Base-by-base conservation (phyloP, 23 tunicate species). In the Ascidia mentula region DNA sequence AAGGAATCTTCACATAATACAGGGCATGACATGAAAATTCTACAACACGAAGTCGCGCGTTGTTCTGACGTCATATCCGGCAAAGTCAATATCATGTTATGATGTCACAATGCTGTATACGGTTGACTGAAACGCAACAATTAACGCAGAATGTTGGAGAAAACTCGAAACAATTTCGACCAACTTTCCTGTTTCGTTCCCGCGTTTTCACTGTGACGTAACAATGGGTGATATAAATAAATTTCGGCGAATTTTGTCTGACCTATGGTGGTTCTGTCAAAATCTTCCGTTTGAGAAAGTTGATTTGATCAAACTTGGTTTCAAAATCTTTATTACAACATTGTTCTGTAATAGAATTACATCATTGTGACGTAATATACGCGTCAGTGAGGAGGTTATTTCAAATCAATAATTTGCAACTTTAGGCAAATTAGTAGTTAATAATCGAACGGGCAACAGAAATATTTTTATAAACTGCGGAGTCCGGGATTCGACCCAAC, bases 11-110 rank as follows among this genome's bases (percentile, higher is more conserved):
- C n/a, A 1, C 65, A 53, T 5, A 53, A 28, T 28, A 53, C 65
- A 26, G 65, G 65, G 22, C 65, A 28, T 53, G 65, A 53, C 65
- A 9, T 53, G 12, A 53, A 9, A 26, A 42, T 15, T 42, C 53
- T 26, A 9, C 12, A 26, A 53, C 28, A 20, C 28, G 65, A 53
- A 53, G 28, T 15, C 22, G 65, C 65, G 65, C 65, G 4, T 5
- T 53, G n/a, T n/a, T n/a, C n/a, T n/a, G n/a, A 53, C 65, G 65
- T 53, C 65, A 53, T 9, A 5, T 53, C 65, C 65, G 65, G 65
- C 65, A 53, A 53, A 20, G 65, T 53, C 65, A 53, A 53, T 53
- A 53, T 9, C 65, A 53, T 53, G 13, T 9, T 6, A 28, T 53
- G 65, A 53, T 28, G 65, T 53, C 65, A 9, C 2, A 6, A 9